phyloP scores from a whole-genome alignment of 2,888 invertebrate genomes.

The Helicoverpa assulta region DNA sequence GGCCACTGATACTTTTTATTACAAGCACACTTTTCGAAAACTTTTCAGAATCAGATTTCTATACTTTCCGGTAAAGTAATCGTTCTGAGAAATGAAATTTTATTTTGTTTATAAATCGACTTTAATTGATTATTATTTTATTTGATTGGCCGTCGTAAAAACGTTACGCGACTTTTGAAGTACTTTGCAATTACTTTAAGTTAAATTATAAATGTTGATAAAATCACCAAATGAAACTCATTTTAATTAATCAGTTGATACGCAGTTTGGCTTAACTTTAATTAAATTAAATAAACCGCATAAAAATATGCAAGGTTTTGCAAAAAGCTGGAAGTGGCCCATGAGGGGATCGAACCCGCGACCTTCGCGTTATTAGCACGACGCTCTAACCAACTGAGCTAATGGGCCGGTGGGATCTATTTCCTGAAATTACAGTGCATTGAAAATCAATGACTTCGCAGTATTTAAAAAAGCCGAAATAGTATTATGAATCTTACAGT shows the following conservation, averaged over 20 bases:
- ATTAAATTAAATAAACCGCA: neutral
- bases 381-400: constrained; percentile 72
- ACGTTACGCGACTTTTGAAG: neutral
- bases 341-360: constrained; percentile 78
- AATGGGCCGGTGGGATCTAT: constrained; percentile 59
- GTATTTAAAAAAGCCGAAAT: neutral
- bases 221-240: neutral
- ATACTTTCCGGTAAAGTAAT: neutral
- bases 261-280: no score
- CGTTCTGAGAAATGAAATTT: neutral
- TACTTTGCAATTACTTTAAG: neutral
- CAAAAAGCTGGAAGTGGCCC: constrained; percentile 62
- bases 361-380: constrained; percentile 73
- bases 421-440: neutral
- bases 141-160: constrained; percentile 6
- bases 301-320: no score
- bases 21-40: neutral
- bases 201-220: neutral
- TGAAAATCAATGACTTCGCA: neutral
- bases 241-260: neutral
- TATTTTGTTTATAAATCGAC: neutral
- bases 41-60: no score
- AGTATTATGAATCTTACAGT: neutral
- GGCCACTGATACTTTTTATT: constrained; percentile 48
- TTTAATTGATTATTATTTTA: constrained; percentile 5